Base-by-base conservation (phyloP, 2,888 invertebrate genomes). In the Anthophora plumipes region DNA sequence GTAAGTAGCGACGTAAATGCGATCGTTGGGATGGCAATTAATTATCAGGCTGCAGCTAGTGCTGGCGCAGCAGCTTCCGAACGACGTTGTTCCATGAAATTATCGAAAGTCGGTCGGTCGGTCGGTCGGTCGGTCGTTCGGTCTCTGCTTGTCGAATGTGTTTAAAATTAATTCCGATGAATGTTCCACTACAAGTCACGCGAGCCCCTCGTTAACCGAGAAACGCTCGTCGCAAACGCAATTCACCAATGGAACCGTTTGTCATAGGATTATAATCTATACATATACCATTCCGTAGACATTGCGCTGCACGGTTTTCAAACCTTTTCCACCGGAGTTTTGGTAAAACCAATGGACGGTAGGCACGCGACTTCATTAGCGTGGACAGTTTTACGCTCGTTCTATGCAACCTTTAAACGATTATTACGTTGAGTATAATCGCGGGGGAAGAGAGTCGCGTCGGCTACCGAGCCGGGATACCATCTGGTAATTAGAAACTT, bases 401-500 rank as follows among this genome's bases (percentile, higher is more conserved):
- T 7, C 50, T 25, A 12, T 59, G 22, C 25, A n/a, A 59, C 78
- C 69, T 78, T 78, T 76, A 69, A 76, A 76, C 76, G 78, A 64
- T 69, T 76, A 78, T 78, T 70, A 46, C 79, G 12, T 22, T 39
- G 25, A n/a, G 66, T 39, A 60, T 79, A 79, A 79, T 61, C 67
- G 70, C 64, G 14, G n/a, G n/a, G n/a, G n/a, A n/a, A n/a, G n/a
- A n/a, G n/a, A 55, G 54, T 66, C 66, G 39, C n/a, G 14, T 14
- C 22, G 7, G 46, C 11, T 46, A 12, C 17, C 11, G 31, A 1
- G 4, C 31, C 22, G 6, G 64, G 31, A 54, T 70, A 55, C 39
- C 54, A 69, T 79, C 71, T 67, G 71, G 77, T 77, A 80, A 80
- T 80, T 80, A 80, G 77, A 77, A 80, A 80, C 79, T 80, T 63